A percentile compares a stretch with the other conserved stretches of the same genome.
phyloP scores from a whole-genome alignment of 2,888 invertebrate species.

The Amphipyra berbera region DNA sequence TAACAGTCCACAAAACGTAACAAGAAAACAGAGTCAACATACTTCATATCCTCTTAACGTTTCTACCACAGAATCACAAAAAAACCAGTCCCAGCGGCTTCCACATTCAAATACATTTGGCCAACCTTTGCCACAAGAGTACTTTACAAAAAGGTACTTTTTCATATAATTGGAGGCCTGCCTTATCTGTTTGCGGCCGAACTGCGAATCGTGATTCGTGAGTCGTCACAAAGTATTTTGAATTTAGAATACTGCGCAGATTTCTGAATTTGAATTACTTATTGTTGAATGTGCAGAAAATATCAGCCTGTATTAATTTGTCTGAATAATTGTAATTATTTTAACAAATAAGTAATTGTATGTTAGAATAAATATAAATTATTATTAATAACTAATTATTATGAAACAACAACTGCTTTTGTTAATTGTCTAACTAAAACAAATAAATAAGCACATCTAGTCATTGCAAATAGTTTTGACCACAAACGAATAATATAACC shows the following conservation, averaged over 20 bases:
- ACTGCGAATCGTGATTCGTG: not conserved
- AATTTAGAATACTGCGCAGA: conserved; percentile 1
- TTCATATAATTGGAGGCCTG: conserved; percentile 36
- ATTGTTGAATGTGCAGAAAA: not conserved
- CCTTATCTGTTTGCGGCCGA: conserved; percentile 26
- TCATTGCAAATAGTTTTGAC: too few relatives aligned
- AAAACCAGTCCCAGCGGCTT: not conserved
- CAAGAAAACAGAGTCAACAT: too few relatives aligned
- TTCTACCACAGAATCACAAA: not conserved
- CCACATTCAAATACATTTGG: conserved; percentile 28
- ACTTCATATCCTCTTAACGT: not conserved
- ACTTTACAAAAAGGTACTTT: conserved; percentile 11
- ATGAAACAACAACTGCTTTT: too few relatives aligned
- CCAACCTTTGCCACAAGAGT: conserved; percentile 7
- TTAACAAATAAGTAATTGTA: too few relatives aligned
- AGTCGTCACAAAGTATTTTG: not conserved
- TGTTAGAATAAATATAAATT: too few relatives aligned
- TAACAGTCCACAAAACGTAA: too few relatives aligned
- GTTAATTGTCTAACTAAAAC: too few relatives aligned
- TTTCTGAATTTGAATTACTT: not conserved
- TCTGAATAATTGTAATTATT: too few relatives aligned
- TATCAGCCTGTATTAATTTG: not conserved
- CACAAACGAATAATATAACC: too few relatives aligned
- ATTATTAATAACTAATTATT: too few relatives aligned
- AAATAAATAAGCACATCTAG: too few relatives aligned